phyloP scores from a whole-genome alignment of 2,113 vertebrate genomes.

The Crotalus viridis region DNA sequence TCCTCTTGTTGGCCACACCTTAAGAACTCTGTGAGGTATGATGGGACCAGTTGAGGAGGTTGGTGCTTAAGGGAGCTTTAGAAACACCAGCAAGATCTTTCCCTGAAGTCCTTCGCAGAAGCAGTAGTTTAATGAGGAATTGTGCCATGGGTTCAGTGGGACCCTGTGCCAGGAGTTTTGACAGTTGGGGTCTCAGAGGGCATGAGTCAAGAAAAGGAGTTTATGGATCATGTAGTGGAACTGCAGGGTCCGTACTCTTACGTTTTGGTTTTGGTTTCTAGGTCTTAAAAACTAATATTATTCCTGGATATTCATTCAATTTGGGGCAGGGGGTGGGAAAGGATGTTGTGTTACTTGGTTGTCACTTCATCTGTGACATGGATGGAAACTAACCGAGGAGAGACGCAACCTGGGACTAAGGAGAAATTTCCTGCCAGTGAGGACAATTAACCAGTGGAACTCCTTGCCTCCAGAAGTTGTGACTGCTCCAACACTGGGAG shows the following conservation, averaged over 20 bases:
- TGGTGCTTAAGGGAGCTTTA: conserved; percentile 12
- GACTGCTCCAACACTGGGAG: too few species aligned
- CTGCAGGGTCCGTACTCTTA: neutral
- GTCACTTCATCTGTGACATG: neutral
- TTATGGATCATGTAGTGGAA: neutral
- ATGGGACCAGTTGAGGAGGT: conserved; percentile 48
- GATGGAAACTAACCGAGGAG: too few species aligned
- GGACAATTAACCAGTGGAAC: too few species aligned
- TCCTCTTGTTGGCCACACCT: neutral
- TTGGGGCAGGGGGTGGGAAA: too few species aligned
- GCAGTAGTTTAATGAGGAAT: neutral
- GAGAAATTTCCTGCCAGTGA: too few species aligned
- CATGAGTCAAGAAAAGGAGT: neutral
- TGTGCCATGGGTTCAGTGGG: neutral
- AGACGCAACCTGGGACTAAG: too few species aligned
- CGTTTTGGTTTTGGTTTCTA: neutral
- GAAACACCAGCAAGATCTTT: neutral
- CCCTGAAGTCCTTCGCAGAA: conserved; percentile 9
- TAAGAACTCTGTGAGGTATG: neutral
- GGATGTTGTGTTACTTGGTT: neutral
- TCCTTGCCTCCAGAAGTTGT: too few species aligned
- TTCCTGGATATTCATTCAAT: neutral
- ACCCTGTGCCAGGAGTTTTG: neutral
- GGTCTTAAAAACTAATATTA: neutral
- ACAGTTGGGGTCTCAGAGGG: neutral